Evolutionary conservation across 2,888 invertebrate genomes (phyloP).

Genomic region (Phengaris arion): DNA sequence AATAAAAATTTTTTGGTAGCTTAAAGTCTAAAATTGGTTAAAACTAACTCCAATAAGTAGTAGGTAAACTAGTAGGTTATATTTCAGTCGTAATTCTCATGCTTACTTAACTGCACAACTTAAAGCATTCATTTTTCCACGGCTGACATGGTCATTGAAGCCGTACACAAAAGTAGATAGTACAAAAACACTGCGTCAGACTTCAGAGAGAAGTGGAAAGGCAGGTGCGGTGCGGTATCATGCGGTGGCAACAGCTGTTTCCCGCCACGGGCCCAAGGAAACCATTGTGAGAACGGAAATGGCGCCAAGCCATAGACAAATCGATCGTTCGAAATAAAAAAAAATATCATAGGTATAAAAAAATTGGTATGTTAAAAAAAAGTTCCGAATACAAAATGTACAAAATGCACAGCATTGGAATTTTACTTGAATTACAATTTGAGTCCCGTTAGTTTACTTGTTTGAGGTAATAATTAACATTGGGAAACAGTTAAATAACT

Average conservation of each 20-base stretch:
- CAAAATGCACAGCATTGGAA: not conserved
- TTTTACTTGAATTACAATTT: no score
- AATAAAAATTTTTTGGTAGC: no score
- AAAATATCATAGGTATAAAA: no score
- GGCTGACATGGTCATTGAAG: not conserved
- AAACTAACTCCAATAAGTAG: no score
- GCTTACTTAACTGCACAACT: not conserved
- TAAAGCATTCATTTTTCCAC: not conserved
- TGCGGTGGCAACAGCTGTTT: not conserved
- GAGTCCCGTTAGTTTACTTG: no score
- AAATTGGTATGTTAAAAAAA: no score
- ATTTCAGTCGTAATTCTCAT: no score
- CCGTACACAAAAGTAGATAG: not conserved
- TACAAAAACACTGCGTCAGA: conserved; percentile 1
- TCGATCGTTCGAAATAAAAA: not conserved
- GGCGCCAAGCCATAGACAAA: not conserved
- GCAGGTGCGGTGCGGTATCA: not conserved
- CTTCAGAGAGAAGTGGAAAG: not conserved
- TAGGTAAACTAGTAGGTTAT: no score
- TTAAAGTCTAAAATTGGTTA: no score
- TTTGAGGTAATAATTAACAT: no score
- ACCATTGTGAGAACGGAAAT: conserved; percentile 4
- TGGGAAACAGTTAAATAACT: no score
- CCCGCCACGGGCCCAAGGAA: not conserved
- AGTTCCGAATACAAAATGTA: not conserved